Evolutionary conservation across 2,797 vertebrate genomes (phyloP), one percentile per base, ranked within the genome.

Genomic region (Anguilla megastoma): DNA sequence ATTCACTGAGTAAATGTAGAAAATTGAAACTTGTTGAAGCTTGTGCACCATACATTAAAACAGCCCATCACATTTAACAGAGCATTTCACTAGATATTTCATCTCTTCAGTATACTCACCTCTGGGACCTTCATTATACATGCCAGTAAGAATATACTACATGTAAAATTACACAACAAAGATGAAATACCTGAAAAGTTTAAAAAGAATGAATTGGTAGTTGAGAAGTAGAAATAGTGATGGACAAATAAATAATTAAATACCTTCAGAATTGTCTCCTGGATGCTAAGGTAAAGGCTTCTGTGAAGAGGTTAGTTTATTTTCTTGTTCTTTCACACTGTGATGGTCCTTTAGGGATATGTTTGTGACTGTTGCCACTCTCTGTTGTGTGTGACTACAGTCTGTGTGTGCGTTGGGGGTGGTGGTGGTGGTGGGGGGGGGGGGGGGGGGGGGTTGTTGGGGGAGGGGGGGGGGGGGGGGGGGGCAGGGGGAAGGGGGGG

Each of bases 381-480:
- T 87, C 54, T 85, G 85, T 85, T 86, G 60, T 45, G 76, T 50
- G 85, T 36, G n/a, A 24, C 36, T 41, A 1, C 45, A 41, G 6
- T 16, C 33, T 16, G 58, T 41, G 36, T 1, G 16, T 79, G 33
- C 21, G 87, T 82, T 88, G 86, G 84, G 92, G 93, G 94, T 92
- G 95, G 91, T 94, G 92, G 88, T 88, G 88, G 93, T 16, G 56
- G 58, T 0, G 21, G 1, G 24, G 60, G 87, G 86, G 88, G 86
- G 56, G 58, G 4, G 21, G 24, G 24, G 60, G 86, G 84, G 88
- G 82, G 92, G 93, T 94, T 92, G 95, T 90, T 94, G 92, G 88
- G 87, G 88, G 93, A 94, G 93, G n/a, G n/a, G n/a, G n/a, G 21
- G 1, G 24, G 60, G 87, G 86, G 88, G 86, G 56, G 58, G 4